Percentiles rank a stretch among this genome's conserved stretches.
These are phyloP conservation scores for Daphoenositta chrysoptera DNA, from an alignment of 2,113 vertebrate species.

Conservation along the genomic window DNA sequence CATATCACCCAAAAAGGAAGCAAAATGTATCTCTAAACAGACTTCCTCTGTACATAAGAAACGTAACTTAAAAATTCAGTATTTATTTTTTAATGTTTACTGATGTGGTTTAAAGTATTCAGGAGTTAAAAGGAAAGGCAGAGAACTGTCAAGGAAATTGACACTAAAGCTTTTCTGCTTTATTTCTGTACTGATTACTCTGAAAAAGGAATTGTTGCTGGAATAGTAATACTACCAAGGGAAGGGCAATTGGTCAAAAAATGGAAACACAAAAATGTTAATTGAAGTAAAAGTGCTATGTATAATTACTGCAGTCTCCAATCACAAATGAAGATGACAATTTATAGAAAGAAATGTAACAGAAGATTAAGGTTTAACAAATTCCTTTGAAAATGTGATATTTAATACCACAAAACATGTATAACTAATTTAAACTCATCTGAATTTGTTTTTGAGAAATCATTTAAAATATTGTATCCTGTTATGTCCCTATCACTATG, in stretches of 20 bases:
- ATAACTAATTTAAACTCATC: not conserved
- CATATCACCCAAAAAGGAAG: not conserved
- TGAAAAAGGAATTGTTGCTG: not conserved
- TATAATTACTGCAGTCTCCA: not conserved
- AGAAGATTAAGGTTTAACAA: not conserved
- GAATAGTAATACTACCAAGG: not conserved
- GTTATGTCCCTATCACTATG: not conserved
- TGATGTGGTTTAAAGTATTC: not conserved
- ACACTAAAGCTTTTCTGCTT: not conserved
- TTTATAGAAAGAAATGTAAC: not conserved
- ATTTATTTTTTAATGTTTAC: conserved; percentile 13
- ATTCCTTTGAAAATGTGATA: not conserved
- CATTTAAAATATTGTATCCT: not conserved
- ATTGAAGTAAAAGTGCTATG: not conserved
- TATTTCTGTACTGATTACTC: not conserved
- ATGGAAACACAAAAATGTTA: not conserved
- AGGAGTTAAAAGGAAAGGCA: not conserved
- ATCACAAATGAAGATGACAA: not conserved
- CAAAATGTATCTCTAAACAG: not conserved
- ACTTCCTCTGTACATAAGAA: not conserved
- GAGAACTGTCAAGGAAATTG: not conserved
- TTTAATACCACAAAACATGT: not conserved
- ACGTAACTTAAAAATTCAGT: not conserved
- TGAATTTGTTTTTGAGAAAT: not conserved
- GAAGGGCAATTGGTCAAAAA: not conserved